These are phyloP conservation scores for Panagrolaimus sp. DNA, from an alignment of 1,140 invertebrate species.

Conservation along the genomic window DNA sequence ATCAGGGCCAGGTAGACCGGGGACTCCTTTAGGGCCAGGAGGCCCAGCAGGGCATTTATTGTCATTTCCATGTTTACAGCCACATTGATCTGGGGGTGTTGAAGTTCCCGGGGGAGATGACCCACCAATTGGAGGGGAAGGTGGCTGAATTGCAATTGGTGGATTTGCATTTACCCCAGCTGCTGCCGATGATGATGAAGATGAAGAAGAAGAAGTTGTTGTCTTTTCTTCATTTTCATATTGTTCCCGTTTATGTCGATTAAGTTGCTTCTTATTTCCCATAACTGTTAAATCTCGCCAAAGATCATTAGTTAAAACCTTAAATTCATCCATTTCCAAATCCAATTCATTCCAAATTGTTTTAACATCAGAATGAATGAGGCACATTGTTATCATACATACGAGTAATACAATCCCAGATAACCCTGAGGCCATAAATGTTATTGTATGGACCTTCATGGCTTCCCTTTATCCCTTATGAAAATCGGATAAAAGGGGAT, in stretches of 20 bases:
- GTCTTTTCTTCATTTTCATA: slow-evolving; percentile 1
- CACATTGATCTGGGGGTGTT: slow-evolving; percentile 20
- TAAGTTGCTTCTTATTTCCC: slow-evolving; percentile 13
- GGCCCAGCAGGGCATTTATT: slow-evolving; percentile 28
- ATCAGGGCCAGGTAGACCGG: slow-evolving; percentile 18
- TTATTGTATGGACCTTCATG: slow-evolving; percentile 48
- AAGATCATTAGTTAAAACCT: slow-evolving; percentile 25
- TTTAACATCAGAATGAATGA: slow-evolving; percentile 37
- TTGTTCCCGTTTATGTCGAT: slow-evolving; percentile 18
- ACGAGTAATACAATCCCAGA: slow-evolving; percentile 37
- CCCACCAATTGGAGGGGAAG: slow-evolving; percentile 12
- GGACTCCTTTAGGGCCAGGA: slow-evolving; percentile 18
- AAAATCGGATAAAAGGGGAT: too few species aligned
- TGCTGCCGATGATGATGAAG: not conserved
- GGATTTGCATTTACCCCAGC: not conserved
- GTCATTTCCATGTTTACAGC: slow-evolving; percentile 21
- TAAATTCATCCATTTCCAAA: slow-evolving; percentile 39
- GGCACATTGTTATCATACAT: slow-evolving; percentile 37
- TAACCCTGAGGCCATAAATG: slow-evolving; percentile 43
- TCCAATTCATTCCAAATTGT: slow-evolving; percentile 46
- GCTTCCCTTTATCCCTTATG: too few species aligned
- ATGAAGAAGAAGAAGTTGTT: not conserved
- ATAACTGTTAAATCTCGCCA: slow-evolving; percentile 21
- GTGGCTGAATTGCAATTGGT: slow-evolving; percentile 8
- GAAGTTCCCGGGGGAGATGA: slow-evolving; percentile 22